Evolutionary conservation across 2,888 invertebrate genomes (phyloP).

Genomic region (Pyrrhia umbra): DNA sequence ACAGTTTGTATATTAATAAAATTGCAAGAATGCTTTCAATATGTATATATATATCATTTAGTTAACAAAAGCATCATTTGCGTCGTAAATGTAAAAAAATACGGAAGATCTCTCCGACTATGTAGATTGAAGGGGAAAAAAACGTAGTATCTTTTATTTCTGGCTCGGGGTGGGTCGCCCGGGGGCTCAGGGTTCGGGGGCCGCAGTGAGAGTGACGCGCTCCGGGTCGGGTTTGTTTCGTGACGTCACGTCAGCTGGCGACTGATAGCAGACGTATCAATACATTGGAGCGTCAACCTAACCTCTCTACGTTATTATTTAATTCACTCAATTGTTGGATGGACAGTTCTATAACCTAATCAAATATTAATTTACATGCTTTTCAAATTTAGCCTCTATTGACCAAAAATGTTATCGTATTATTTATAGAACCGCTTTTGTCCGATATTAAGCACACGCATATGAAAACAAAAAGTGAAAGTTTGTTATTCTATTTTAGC

Average conservation of each 20-base stretch:
- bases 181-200: constrained; percentile 38
- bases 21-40: background rate
- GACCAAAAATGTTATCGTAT: constrained; percentile 44
- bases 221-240: constrained; percentile 69
- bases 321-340: constrained; percentile 27
- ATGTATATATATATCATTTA: constrained; percentile 14
- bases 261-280: constrained; percentile 74
- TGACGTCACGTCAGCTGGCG: constrained; percentile 84
- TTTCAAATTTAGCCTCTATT: constrained; percentile 42
- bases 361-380: constrained; percentile 24
- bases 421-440: constrained; percentile 76
- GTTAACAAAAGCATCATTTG: constrained; percentile 9
- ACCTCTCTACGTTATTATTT: constrained; percentile 31
- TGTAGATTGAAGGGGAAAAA: constrained; percentile 46
- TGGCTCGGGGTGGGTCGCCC: constrained; percentile 63
- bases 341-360: constrained; percentile 1
- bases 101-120: constrained; percentile 53
- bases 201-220: constrained; percentile 76
- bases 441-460: constrained; percentile 64
- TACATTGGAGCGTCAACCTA: constrained; percentile 43
- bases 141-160: constrained; percentile 59
- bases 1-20: background rate
- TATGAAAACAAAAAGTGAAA: constrained; percentile 73
- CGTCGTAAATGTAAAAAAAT: constrained; percentile 2
- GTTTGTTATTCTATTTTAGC: constrained; percentile 67